phyloP scores from a whole-genome alignment of 2,888 invertebrate genomes.

The Epinotia brunnichana region DNA sequence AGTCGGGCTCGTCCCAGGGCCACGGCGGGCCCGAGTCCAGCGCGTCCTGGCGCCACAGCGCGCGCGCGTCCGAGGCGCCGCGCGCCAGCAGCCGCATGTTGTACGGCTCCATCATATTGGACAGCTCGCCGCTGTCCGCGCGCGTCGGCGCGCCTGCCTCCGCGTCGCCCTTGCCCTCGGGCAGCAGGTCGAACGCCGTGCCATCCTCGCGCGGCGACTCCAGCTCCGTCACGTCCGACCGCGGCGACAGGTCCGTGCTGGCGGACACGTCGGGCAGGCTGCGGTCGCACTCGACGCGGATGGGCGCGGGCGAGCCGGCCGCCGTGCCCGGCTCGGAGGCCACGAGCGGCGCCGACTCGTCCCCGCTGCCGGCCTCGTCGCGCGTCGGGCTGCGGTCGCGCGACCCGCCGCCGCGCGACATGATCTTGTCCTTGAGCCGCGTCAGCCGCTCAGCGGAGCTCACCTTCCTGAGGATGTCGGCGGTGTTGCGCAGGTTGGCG shows the following conservation, averaged over 20 bases:
- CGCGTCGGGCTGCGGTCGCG: conserved; percentile 71
- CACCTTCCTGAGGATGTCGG: conserved; percentile 69
- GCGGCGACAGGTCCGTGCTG: conserved; percentile 70
- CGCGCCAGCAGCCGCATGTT: conserved; percentile 73
- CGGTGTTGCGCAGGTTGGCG: conserved; percentile 67
- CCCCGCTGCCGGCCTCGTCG: conserved; percentile 80
- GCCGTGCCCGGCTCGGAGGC: conserved; percentile 72
- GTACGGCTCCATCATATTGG: conserved; percentile 76
- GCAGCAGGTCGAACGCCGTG: conserved; percentile 47
- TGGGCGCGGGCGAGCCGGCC: conserved; percentile 46
- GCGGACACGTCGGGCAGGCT: conserved; percentile 54
- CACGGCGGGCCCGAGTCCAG: conserved; percentile 76
- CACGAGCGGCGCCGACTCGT: conserved; percentile 88
- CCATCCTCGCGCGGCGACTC: conserved; percentile 67
- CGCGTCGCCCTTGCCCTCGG: conserved; percentile 46
- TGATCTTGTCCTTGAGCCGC: conserved; percentile 71
- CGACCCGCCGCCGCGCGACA: conserved; percentile 66
- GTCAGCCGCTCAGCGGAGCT: conserved; percentile 73
- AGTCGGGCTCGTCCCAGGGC: conserved; percentile 81
- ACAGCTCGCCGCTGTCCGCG: conserved; percentile 64
- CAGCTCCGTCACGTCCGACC: conserved; percentile 72
- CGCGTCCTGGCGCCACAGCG: conserved; percentile 81
- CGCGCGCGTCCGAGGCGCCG: conserved; percentile 66
- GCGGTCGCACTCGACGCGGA: conserved; percentile 57
- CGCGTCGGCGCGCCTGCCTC: conserved; percentile 49